Percentiles rank a stretch among this genome's conserved stretches.
phyloP scores from a whole-genome alignment of 2,113 vertebrate genomes.

The Anguilla rostrata region DNA sequence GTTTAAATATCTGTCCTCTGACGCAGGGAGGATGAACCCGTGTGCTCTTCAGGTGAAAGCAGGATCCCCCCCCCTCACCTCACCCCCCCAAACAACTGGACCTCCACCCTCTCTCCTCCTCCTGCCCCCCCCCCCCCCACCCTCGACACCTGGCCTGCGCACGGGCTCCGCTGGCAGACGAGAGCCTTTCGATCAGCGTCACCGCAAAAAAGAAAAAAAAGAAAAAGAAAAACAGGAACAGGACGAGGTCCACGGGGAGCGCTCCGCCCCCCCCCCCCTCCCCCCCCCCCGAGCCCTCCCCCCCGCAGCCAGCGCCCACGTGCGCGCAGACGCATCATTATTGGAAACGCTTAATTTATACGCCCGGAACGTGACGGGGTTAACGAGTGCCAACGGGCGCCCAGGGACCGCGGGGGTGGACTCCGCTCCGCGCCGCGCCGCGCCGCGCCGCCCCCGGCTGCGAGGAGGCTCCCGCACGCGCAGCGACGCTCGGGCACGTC shows the following conservation, averaged over 20 bases:
- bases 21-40: neutral
- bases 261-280: neutral
- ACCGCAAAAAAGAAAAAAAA: neutral
- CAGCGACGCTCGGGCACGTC: neutral
- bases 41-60: neutral
- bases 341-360: conserved; percentile 19
- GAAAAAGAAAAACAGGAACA: neutral
- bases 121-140: too few relatives aligned
- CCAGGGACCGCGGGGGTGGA: neutral
- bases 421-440: too few relatives aligned
- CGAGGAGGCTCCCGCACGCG: neutral
- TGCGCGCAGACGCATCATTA: neutral
- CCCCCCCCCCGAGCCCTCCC: neutral
- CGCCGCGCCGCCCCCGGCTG: neutral
- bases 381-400: conserved; percentile 15
- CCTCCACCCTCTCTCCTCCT: neutral
- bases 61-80: neutral
- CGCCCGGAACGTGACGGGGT: conserved; percentile 23
- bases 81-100: neutral
- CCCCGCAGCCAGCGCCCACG: neutral
- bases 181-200: neutral
- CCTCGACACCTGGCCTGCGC: neutral
- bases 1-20: neutral
- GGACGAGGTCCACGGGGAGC: neutral
- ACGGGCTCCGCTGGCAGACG: neutral